Base-by-base conservation (phyloP, 35 echinoderm and acorn worm species). In the Stichopus chloronotus region DNA sequence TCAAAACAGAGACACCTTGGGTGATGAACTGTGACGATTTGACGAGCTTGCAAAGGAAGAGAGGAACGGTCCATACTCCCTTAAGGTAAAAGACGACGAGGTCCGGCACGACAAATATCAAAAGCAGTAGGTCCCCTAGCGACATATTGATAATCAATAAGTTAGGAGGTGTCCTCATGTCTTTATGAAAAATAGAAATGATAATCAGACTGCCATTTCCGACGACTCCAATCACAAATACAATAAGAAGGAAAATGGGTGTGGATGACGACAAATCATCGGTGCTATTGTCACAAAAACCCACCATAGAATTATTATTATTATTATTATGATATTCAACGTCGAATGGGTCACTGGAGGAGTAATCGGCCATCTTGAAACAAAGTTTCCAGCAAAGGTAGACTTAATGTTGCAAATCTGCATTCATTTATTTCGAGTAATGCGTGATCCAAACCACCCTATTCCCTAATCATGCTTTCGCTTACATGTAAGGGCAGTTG, bases 151-250 rank as follows among this genome's bases (percentile, higher is more conserved):
- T 61, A 57, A 91, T 91, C 23, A 91, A 71, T 24, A 91, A 53
- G 25, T 78, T 91, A 9, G 88, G 88, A 52, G 88, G 88, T 74
- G 88, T 91, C 24, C 88, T 74, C 88, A 91, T 91, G 22, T 91
- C 88, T 57, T 78, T 74, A 91, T 91, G 88, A 65, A 91, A n/a
- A 13, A 91, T 22, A 4, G 88, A 91, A 6, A 91, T 91, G 54
- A 53, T 19, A 23, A 91, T 91, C 8, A 91, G 54, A 30, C 88
- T 91, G 16, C 88, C 88, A 74, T 91, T 91, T 55, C 88, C 88
- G 8, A 91, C 17, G 7, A 91, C 65, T 14, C 88, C 88, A 17
- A 91, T 43, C 11, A 91, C 57, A 21, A 78, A 77, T 5, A 78
- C n/a, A 11, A 77, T 13, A 54, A 57, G 11, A 13, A 91, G 76